A percentile compares a stretch with the other conserved stretches of the same genome.
These are phyloP conservation scores for Magallana gigas DNA, from an alignment of 1,140 invertebrate species.

Conservation along the genomic window DNA sequence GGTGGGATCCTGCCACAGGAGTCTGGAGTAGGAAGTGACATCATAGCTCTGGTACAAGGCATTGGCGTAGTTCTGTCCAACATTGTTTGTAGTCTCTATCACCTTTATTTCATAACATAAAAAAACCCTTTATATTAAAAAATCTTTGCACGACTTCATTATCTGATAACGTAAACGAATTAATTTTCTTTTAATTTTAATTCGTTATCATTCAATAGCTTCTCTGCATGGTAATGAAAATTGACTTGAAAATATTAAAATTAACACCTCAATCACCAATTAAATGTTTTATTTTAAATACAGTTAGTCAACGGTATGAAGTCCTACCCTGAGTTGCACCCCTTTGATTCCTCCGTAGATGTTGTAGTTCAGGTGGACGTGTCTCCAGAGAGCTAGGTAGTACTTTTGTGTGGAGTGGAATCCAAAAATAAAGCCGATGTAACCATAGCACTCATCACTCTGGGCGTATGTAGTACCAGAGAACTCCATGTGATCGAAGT, in stretches of 20 bases:
- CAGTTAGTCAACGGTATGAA: too few species aligned
- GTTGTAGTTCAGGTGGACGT: conserved; percentile 81
- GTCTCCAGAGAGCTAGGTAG: conserved; percentile 98
- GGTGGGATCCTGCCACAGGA: conserved; percentile 65
- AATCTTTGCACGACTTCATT: too few species aligned
- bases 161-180: too few species aligned
- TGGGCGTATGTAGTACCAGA: conserved; percentile 55
- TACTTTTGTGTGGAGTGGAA: conserved; percentile 95
- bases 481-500: conserved; percentile 55
- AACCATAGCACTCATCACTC: conserved; percentile 53
- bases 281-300: too few species aligned
- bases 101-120: background rate
- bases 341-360: conserved; percentile 80
- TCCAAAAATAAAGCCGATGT: conserved; percentile 89
- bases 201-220: too few species aligned
- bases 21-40: conserved; percentile 80
- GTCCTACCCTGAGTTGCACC: conserved; percentile 90
- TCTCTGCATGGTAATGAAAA: too few species aligned
- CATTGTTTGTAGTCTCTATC: background rate
- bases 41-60: conserved; percentile 87
- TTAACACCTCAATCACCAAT: too few species aligned
- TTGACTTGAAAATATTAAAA: too few species aligned
- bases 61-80: conserved; percentile 87
- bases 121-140: too few species aligned
- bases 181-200: too few species aligned